Conservation (phyloP, 2,888 invertebrate species). For the Iselma pallidipennis region DNA sequence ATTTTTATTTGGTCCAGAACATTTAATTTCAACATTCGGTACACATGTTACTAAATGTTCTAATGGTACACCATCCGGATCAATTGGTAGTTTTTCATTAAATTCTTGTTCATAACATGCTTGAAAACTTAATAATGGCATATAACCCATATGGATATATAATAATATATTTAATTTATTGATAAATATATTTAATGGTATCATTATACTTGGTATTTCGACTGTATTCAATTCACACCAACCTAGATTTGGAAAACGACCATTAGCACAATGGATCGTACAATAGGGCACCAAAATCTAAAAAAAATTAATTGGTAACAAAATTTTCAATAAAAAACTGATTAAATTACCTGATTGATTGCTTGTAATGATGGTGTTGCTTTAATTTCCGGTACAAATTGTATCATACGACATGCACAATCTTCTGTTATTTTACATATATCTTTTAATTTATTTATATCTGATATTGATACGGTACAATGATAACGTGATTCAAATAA, state of each 20-base stretch:
- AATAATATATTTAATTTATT: constrained; percentile 70
- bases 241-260: constrained; percentile 62
- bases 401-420: constrained; percentile 70
- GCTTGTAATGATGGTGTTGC: constrained; percentile 59
- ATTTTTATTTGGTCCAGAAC: constrained; percentile 52
- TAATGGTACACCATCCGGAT: constrained; percentile 78
- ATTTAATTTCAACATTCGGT: constrained; percentile 64
- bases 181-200: constrained; percentile 67
- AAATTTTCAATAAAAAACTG: neutral
- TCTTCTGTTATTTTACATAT: constrained; percentile 76
- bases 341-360: neutral
- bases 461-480: constrained; percentile 72
- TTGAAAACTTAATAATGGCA: constrained; percentile 81
- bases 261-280: constrained; percentile 65
- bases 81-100: constrained; percentile 62
- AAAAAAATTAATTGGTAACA: constrained; percentile 17
- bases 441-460: constrained; percentile 75
- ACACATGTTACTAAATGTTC: constrained; percentile 90
- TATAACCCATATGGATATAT: constrained; percentile 72
- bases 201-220: constrained; percentile 67
- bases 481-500: constrained; percentile 81
- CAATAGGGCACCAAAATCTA: constrained; percentile 63
- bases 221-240: constrained; percentile 73
- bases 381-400: constrained; percentile 63
- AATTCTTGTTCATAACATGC: constrained; percentile 80